Evolutionary conservation across 2,797 vertebrate genomes (phyloP), one percentile per base, ranked within the genome.

Genomic region (Spondyliosoma cantharus): DNA sequence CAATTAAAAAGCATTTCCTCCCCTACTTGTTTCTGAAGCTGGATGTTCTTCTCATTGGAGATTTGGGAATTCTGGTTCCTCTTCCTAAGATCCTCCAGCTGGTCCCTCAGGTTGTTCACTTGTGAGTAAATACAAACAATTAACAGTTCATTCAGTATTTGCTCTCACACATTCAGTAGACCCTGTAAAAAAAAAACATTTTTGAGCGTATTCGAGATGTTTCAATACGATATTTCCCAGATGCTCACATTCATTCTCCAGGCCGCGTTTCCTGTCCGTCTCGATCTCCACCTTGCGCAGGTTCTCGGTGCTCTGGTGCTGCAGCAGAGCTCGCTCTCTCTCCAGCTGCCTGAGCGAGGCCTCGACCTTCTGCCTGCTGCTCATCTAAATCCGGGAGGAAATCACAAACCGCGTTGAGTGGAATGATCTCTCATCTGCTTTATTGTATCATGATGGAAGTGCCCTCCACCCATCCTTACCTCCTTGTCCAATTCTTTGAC

Each of bases 401-500:
- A 57, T n/a, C 58, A 45, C 43, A 77, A 77, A 25, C 13, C 42
- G 43, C 2, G 0, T 45, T 74, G 46, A 71, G 65, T 0, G n/a
- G 7, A 60, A 60, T 16, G 5, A 66, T 60, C 9, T 20, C 43
- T 9, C 14, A 63, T 0, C 6, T 14, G 1, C 11, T n/a, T 70
- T 5, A 25, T 57, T 19, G 53, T 15, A 66, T 27, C 19, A 13
- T 5, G n/a, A 25, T 8, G 25, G 46, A 64, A 75, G 57, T 1
- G 37, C 3, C 27, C 29, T 15, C 7, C 6, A 11, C 37, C 6
- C 14, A 17, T 29, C 29, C 86, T 90, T 71, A 98, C 98, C 97
- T 98, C 97, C 80, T 98, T 97, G 83, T 99, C 98, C 1, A 99
- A 91, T 20, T 99, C 98, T 93, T 97, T 98, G n/a, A 94, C 93